Conservation (phyloP, 53 echinoderm and acorn worm genomes). For the Mesocentrotus franciscanus region DNA sequence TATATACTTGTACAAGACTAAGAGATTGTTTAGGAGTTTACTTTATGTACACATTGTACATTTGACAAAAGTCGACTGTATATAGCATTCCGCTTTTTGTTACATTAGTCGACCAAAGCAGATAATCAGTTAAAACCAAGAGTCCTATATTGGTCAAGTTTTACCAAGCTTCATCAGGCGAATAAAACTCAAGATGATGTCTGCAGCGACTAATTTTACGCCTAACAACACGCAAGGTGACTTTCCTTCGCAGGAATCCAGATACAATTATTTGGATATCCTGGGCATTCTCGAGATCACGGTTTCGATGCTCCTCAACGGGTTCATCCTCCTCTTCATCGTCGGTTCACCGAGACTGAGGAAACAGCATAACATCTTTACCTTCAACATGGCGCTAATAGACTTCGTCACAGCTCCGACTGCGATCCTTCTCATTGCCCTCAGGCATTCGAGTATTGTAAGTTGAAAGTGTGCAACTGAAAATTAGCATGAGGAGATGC, state of each 20-base stretch:
- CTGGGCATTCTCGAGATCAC: no score
- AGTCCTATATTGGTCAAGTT: neutral
- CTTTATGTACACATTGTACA: no score
- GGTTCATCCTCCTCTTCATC: neutral
- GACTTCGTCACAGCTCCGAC: neutral
- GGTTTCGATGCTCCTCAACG: neutral
- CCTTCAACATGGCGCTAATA: conserved; percentile 22
- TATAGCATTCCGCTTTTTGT: no score
- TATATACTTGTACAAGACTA: no score
- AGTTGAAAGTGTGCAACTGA: neutral
- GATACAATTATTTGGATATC: no score
- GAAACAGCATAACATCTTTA: conserved; percentile 27
- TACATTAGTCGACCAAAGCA: no score
- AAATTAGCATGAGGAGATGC: neutral
- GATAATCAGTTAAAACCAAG: neutral
- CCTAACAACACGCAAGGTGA: no score
- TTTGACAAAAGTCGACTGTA: no score
- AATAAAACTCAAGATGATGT: no score
- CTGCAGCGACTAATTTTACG: no score
- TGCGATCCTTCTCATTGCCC: neutral
- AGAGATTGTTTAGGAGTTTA: no score
- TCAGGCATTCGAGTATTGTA: neutral
- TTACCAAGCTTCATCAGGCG: neutral
- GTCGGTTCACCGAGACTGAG: neutral
- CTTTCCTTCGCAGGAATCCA: no score